phyloP scores from a whole-genome alignment of 2,797 vertebrate species.

The Falco cherrug region DNA sequence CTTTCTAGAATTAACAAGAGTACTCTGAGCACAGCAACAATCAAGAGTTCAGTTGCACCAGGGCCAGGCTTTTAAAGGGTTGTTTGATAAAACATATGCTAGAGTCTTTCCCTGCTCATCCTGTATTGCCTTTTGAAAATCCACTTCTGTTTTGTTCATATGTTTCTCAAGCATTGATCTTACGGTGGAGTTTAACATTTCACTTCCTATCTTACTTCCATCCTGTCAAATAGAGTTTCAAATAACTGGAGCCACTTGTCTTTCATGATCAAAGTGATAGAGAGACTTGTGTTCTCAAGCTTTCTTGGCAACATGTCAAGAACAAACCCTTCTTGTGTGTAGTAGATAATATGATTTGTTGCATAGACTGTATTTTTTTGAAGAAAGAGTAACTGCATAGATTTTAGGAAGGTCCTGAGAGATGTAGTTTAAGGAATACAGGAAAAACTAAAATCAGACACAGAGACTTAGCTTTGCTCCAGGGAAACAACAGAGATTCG shows the following conservation, averaged over 20 bases:
- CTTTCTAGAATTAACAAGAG: neutral
- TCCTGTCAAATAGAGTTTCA: conserved; percentile 68
- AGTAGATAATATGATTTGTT: neutral
- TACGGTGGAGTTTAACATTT: conserved; percentile 58
- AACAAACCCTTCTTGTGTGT: neutral
- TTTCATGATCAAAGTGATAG: conserved; percentile 69
- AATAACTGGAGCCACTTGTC: conserved; percentile 63
- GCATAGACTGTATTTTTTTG: neutral
- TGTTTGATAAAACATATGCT: conserved; percentile 28
- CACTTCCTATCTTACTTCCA: conserved; percentile 63
- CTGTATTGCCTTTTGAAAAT: conserved; percentile 51
- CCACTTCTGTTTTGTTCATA: conserved; percentile 14
- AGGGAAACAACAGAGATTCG: neutral
- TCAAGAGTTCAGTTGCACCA: neutral
- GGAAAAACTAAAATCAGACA: neutral
- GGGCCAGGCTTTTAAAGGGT: conserved; percentile 29
- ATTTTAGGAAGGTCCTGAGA: neutral
- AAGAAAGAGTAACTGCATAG: neutral
- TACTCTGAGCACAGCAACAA: neutral
- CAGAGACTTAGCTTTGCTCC: neutral
- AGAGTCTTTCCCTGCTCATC: neutral
- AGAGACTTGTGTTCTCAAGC: conserved; percentile 51
- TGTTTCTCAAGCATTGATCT: conserved; percentile 55
- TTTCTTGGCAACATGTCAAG: conserved; percentile 50
- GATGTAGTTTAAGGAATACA: neutral